Conservation (phyloP, 2,888 invertebrate species). For the Euzophera pinguis region DNA sequence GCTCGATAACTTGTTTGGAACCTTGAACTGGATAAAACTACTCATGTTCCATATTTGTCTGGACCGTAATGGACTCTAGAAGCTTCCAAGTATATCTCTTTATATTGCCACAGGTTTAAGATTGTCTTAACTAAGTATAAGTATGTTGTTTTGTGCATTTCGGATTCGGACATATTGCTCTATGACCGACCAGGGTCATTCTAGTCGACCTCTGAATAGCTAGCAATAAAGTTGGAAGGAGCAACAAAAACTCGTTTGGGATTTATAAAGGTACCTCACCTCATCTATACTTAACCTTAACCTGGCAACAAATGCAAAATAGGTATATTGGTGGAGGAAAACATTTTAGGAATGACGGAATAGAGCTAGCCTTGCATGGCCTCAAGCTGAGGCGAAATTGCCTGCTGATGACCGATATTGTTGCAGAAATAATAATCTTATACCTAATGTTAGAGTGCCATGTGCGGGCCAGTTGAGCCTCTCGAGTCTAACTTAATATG, state of each 20-base stretch:
- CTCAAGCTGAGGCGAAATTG: no score
- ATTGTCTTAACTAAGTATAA: no score
- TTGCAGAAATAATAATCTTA: no score
- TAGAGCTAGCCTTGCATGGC: not conserved
- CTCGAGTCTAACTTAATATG: no score
- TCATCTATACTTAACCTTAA: not conserved
- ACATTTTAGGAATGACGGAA: not conserved
- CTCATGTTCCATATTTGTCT: not conserved
- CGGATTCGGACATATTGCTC: not conserved
- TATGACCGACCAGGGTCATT: not conserved
- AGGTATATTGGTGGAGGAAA: no score
- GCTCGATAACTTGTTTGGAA: not conserved
- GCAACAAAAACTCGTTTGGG: constrained; percentile 2
- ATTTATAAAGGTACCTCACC: not conserved
- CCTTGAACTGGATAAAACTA: constrained; percentile 3
- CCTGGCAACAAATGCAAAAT: not conserved
- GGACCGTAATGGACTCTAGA: not conserved
- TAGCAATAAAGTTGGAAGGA: not conserved
- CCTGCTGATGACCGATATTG: no score
- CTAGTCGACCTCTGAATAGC: not conserved
- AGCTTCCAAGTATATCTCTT: not conserved
- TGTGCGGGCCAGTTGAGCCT: no score
- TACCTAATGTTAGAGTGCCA: no score
- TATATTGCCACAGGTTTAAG: not conserved
- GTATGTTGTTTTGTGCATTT: not conserved